phyloP scores from a whole-genome alignment of 2,113 vertebrate species.

The Microtus pennsylvanicus region DNA sequence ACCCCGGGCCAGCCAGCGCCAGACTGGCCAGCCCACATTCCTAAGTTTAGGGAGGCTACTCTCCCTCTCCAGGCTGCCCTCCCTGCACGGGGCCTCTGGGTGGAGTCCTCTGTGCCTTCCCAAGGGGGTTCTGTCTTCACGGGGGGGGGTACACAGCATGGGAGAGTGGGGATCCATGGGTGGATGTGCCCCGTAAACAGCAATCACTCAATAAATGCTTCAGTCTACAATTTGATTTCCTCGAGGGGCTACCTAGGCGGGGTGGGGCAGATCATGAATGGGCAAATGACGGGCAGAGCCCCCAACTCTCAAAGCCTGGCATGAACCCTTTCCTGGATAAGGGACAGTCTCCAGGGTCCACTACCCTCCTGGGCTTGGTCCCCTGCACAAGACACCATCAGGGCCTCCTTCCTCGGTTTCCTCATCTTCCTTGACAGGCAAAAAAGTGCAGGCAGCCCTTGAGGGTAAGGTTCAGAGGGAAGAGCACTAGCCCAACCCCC shows the following conservation, averaged over 20 bases:
- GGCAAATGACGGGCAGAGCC: neutral
- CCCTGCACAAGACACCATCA: neutral
- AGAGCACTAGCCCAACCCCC: neutral
- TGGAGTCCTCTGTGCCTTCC: neutral
- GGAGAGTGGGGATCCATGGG: neutral
- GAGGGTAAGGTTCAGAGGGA: neutral
- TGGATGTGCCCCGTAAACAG: neutral
- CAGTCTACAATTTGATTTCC: neutral
- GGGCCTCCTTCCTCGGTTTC: neutral
- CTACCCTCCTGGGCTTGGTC: too few relatives aligned
- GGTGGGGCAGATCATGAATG: neutral
- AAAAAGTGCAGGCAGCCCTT: neutral
- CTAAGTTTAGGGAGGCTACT: neutral
- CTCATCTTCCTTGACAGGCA: neutral
- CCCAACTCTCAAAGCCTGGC: neutral
- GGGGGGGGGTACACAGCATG: too few relatives aligned
- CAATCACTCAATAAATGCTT: too few relatives aligned
- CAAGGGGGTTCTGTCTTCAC: neutral
- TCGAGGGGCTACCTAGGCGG: neutral
- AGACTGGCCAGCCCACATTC: constrained; percentile 75
- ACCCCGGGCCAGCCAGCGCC: constrained; percentile 30
- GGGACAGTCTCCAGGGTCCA: neutral
- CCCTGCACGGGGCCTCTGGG: neutral
- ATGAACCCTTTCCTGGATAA: neutral
- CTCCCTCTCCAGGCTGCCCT: neutral